Evolutionary conservation across 2,113 vertebrate genomes (phyloP), one percentile per base, ranked within the genome.

Genomic region (Martes martes): DNA sequence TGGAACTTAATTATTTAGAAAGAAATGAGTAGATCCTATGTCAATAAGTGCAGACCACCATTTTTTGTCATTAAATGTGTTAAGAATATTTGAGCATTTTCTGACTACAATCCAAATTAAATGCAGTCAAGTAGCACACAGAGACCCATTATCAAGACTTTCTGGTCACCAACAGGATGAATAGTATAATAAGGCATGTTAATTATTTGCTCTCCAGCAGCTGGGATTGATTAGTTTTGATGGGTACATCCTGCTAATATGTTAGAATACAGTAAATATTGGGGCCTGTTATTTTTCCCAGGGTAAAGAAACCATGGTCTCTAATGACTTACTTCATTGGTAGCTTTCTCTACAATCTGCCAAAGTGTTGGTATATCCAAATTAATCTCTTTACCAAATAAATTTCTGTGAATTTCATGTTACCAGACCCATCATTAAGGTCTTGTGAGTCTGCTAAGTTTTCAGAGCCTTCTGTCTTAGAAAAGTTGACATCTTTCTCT

Each of bases 261-360:
- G 83, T 97, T 76, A 19, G 45, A 95, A 85, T 42, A 86, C 39
- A 85, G 73, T 89, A 96, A 98, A 96, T 94, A 97, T 84, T 86
- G 14, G 88, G 42, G 67, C 73, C 50, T 92, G 31, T 55, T 92
- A 57, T 83, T 96, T 95, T 97, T 89, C 16, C 78, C 84, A 91
- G 16, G 11, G 59, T 67, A 74, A 85, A 57, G 33, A 92, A 97
- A 92, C 67, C 2, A 31, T 81, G 96, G 61, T 97, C 55, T 91
- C 95, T 91, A 93, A 94, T 2, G 74, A 90, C 24, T 85, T 21
- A 80, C n/a, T 42, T 47, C 28, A 24, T 86, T 97, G 97, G 67
- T 74, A 1, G 45, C 83, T 89, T 85, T 93, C 14, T 81, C 69
- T 88, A 33, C 31, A 89, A 9, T 52, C 57, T 96, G 57, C 42